Percentiles rank a stretch among this genome's conserved stretches.
Evolutionary conservation across 2,888 invertebrate species (phyloP).

Genomic region (Hydrotaea cyrtoneurina): DNA sequence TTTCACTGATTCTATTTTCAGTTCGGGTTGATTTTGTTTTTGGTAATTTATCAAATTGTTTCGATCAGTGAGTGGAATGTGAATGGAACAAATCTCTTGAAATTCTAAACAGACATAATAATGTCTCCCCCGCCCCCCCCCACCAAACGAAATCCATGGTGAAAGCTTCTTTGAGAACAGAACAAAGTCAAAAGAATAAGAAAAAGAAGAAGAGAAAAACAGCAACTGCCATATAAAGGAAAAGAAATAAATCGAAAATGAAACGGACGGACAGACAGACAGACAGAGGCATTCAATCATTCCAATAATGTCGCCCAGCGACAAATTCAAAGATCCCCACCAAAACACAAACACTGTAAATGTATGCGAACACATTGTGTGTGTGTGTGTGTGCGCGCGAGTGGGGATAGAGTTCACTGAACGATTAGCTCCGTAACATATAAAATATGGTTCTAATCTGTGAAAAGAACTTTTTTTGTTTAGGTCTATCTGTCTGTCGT

Average conservation of each 20-base stretch:
- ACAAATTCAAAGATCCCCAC: constrained; percentile 42
- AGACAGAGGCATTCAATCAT: constrained; percentile 41
- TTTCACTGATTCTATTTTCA: neutral
- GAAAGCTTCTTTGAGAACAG: neutral
- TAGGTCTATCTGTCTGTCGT: constrained; percentile 10
- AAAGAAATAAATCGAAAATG: neutral
- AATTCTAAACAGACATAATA: constrained; percentile 28
- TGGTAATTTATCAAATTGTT: constrained; percentile 31
- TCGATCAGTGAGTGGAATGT: neutral
- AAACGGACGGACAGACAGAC: neutral
- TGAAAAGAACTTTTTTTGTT: constrained; percentile 37
- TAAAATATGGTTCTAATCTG: constrained; percentile 60
- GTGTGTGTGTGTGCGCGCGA: neutral
- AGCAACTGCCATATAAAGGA: neutral
- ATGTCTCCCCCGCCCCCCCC: no score
- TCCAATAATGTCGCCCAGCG: constrained; percentile 58
- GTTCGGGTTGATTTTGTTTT: neutral
- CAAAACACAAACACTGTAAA: no score
- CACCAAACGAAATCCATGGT: neutral
- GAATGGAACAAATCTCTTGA: constrained; percentile 21
- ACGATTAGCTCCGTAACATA: constrained; percentile 64
- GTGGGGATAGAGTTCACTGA: constrained; percentile 54
- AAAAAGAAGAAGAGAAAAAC: no score
- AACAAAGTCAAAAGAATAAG: neutral
- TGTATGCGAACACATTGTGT: no score